Evolutionary conservation across 2,888 invertebrate species (phyloP).

Genomic region (Sarcophaga rosellei): DNA sequence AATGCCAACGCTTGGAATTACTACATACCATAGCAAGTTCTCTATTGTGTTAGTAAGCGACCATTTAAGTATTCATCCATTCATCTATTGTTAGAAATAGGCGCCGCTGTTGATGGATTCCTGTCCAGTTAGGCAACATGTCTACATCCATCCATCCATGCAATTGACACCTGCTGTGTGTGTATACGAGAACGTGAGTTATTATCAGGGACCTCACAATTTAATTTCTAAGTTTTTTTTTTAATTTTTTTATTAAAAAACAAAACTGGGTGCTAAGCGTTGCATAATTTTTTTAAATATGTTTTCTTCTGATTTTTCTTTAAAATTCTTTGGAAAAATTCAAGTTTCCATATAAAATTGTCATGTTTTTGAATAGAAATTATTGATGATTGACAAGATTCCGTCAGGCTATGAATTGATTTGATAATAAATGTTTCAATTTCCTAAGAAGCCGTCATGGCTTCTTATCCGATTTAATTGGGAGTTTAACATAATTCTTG

Average conservation of each 20-base stretch:
- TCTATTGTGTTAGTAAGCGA: conserved; percentile 35
- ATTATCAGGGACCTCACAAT: conserved; percentile 73
- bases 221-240: neutral
- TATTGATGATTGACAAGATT: conserved; percentile 21
- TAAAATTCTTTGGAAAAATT: neutral
- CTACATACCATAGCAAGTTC: too few species aligned
- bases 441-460: conserved; percentile 1
- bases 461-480: conserved; percentile 38
- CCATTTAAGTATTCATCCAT: conserved; percentile 30
- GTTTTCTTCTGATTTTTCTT: neutral
- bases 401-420: neutral
- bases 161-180: conserved; percentile 78
- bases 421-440: conserved; percentile 4
- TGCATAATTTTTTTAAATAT: neutral
- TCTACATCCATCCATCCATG: conserved; percentile 69
- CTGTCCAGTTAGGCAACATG: conserved; percentile 67
- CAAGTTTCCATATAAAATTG: neutral
- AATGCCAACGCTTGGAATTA: neutral
- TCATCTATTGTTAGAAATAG: conserved; percentile 70
- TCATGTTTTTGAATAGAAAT: neutral
- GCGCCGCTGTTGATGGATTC: conserved; percentile 79
- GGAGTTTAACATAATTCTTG: neutral
- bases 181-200: conserved; percentile 41
- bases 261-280: neutral
- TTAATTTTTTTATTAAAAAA: neutral